Evolutionary conservation across 2,113 vertebrate species (phyloP).

Genomic region (Pionites leucogaster): DNA sequence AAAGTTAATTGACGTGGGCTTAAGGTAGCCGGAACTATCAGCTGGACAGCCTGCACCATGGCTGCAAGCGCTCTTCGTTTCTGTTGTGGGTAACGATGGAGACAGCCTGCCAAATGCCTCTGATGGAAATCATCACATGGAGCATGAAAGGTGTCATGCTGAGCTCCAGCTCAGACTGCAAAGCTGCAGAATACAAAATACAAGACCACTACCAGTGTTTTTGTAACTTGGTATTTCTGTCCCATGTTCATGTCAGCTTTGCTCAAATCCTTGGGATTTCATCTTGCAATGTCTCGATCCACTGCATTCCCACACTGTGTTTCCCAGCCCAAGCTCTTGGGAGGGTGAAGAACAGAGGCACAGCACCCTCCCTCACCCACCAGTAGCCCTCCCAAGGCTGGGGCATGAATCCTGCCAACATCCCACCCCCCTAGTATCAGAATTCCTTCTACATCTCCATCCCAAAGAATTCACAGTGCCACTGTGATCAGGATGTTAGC

Average conservation of each 20-base stretch:
- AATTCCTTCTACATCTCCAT: not conserved
- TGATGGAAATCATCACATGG: not conserved
- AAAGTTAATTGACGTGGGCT: not conserved
- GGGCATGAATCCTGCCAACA: not conserved
- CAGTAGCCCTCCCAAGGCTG: not conserved
- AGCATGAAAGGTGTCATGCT: not conserved
- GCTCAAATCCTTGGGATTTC: accelerated
- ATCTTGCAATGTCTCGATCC: accelerated
- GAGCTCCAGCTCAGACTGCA: not conserved
- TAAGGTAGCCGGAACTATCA: not conserved
- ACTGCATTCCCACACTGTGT: accelerated
- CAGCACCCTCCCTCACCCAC: not conserved
- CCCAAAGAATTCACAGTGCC: not conserved
- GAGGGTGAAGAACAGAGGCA: not conserved
- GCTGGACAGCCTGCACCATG: not conserved
- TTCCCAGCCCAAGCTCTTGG: not conserved
- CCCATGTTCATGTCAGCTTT: accelerated
- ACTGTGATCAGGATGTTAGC: accelerated
- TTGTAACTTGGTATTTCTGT: not conserved
- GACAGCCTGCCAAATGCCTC: not conserved
- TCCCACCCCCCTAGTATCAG: not conserved
- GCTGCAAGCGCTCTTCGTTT: not conserved
- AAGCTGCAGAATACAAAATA: not conserved
- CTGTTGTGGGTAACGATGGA: not conserved
- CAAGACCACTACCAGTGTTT: accelerated